phyloP scores from a whole-genome alignment of 2,888 invertebrate species.

The Artemia sinica region DNA sequence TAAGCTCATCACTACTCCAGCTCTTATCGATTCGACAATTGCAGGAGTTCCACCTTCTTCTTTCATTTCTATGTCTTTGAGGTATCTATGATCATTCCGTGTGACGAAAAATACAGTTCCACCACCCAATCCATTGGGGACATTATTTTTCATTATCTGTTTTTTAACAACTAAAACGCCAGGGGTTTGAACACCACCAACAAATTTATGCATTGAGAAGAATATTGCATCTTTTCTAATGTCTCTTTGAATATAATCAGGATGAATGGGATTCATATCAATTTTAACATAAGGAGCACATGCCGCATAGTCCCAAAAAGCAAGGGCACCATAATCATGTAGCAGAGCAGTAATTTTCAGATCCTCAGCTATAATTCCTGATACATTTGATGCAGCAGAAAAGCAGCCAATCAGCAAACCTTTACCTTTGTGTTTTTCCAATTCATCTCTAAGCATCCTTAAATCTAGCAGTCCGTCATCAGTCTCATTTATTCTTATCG shows the following conservation, averaged over 20 bases:
- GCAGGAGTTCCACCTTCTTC: slow-evolving; percentile 58
- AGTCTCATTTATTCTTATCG: slow-evolving; percentile 58
- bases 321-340: slow-evolving; percentile 61
- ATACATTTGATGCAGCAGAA: slow-evolving; percentile 69
- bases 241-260: slow-evolving; percentile 47
- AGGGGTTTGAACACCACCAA: slow-evolving; percentile 75
- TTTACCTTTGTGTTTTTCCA: slow-evolving; percentile 42
- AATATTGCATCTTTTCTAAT: slow-evolving; percentile 71
- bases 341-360: slow-evolving; percentile 59
- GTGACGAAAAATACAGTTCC: slow-evolving; percentile 41
- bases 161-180: slow-evolving; percentile 48
- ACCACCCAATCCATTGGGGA: slow-evolving; percentile 38
- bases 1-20: slow-evolving; percentile 67
- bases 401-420: slow-evolving; percentile 63
- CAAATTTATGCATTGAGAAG: slow-evolving; percentile 74
- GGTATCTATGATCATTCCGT: slow-evolving; percentile 35
- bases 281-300: slow-evolving; percentile 55
- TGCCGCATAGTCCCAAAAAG: slow-evolving; percentile 78
- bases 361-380: slow-evolving; percentile 68
- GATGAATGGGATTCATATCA: slow-evolving; percentile 63
- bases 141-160: slow-evolving; percentile 34
- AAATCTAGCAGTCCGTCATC: slow-evolving; percentile 61
- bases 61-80: slow-evolving; percentile 42
- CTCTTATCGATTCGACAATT: slow-evolving; percentile 61
- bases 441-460: slow-evolving; percentile 49